Conservation (phyloP, 2,888 invertebrate genomes). For the Homarus gammarus region DNA sequence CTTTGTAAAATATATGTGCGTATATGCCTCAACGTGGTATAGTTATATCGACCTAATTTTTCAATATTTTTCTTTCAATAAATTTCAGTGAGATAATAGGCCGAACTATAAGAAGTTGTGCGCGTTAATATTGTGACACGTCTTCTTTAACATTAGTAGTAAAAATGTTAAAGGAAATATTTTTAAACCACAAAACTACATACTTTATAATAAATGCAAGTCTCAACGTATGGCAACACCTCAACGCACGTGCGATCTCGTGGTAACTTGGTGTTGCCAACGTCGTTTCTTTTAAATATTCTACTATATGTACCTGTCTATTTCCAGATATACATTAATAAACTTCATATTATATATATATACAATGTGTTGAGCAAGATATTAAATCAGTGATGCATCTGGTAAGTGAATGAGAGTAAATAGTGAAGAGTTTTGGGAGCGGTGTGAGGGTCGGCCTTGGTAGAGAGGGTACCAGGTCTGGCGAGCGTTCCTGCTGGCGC, state of each 20-base stretch:
- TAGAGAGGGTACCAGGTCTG: constrained; percentile 21
- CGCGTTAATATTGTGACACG: too few relatives aligned
- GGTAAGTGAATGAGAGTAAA: background rate
- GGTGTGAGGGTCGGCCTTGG: constrained; percentile 6
- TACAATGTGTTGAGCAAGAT: too few relatives aligned
- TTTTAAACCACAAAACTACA: background rate
- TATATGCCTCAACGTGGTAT: background rate
- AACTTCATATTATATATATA: too few relatives aligned
- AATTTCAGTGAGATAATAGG: too few relatives aligned
- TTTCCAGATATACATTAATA: too few relatives aligned
- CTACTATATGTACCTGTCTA: background rate
- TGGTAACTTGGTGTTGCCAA: constrained; percentile 60
- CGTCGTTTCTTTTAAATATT: background rate
- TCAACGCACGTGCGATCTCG: constrained; percentile 69
- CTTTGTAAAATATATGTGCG: background rate
- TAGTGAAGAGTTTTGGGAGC: background rate
- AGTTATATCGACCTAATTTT: too few relatives aligned
- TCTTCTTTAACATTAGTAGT: background rate
- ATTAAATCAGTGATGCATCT: too few relatives aligned
- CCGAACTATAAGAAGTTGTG: too few relatives aligned
- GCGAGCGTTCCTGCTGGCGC: constrained; percentile 3
- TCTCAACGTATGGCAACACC: constrained; percentile 41
- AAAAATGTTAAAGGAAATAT: too few relatives aligned
- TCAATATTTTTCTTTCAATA: too few relatives aligned
- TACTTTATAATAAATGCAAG: constrained; percentile 13